Base-by-base conservation (phyloP, 2,888 invertebrate species). In the Philereme vetulata region DNA sequence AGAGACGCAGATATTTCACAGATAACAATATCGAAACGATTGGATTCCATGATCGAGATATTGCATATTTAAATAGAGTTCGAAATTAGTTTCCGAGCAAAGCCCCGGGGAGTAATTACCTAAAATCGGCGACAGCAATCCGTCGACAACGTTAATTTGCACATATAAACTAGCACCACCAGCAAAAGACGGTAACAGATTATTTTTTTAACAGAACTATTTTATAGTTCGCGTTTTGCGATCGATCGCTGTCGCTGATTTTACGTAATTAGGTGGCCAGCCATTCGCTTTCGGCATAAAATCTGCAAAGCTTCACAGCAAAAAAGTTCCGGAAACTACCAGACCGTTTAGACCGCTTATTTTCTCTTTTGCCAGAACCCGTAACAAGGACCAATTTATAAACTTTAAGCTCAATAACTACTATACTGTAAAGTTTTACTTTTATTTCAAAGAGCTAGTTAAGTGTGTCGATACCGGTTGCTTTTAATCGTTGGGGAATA, bases 41-140 rank as follows among this genome's bases (percentile, higher is more conserved):
- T 36, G 42, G 36, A 38, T 36, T 10, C 6, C 9, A 43, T 10
- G 32, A 43, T 52, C 35, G 36, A 48, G 43, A 57, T 60, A 64
- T 65, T 60, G 61, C 62, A 64, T 67, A 66, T 67, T 63, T 60
- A 65, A 67, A 65, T 60, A 62, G 51, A 60, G 56, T 63, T 62
- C 62, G 60, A 66, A 67, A 66, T 68, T 66, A 72, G 63, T 68
- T 67, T 60, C 53, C 46, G 45, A 62, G 53, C 61, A 64, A 64
- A 69, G 62, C 61, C 64, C 51, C 64, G 46, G 60, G 62, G 21
- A 21, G 2, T 21, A 21, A 21, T 21, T 21, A 21, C 21, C 21
- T 21, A 21, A 21, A 21, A 21, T 21, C 21, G 2, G 21, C 21
- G 21, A 21, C 21, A 21, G 21, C 21, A 21, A 21, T 21, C 21